A percentile compares a stretch with the other conserved stretches of the same genome.
Evolutionary conservation across 1,140 invertebrate genomes (phyloP).

Genomic region (Bombus affinis): DNA sequence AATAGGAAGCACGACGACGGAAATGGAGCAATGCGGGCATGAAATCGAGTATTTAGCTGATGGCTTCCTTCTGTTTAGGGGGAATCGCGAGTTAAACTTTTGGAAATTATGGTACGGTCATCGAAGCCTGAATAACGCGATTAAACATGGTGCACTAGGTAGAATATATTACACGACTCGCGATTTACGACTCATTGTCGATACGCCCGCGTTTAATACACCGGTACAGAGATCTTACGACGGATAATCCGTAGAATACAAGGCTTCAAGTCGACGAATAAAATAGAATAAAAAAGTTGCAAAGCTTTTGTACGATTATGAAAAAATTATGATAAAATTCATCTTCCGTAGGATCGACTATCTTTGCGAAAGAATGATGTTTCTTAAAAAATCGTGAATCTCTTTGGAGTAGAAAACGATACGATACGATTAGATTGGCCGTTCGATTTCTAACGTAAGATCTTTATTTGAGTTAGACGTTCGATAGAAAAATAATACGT

Average conservation of each 20-base stretch:
- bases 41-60: conserved; percentile 8
- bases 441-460: background rate
- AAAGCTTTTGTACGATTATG: too few species aligned
- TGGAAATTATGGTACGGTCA: background rate
- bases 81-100: background rate
- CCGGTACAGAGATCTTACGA: too few species aligned
- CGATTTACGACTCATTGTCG: too few species aligned
- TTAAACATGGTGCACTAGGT: background rate
- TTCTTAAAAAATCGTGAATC: accelerated
- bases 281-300: accelerated
- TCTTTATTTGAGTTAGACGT: background rate
- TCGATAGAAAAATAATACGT: background rate
- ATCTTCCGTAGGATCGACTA: background rate
- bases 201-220: too few species aligned
- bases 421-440: too few species aligned
- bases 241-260: too few species aligned
- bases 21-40: conserved; percentile 57
- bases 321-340: background rate
- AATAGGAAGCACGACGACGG: conserved; percentile 55
- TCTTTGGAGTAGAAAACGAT: too few species aligned
- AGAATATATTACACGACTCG: too few species aligned
- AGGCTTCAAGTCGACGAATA: too few species aligned
- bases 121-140: background rate
- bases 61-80: background rate
- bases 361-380: background rate